These are phyloP conservation scores for Palythoa grandiflora DNA, from an alignment of 92 coral and sea anemone species.

Conservation along the genomic window DNA sequence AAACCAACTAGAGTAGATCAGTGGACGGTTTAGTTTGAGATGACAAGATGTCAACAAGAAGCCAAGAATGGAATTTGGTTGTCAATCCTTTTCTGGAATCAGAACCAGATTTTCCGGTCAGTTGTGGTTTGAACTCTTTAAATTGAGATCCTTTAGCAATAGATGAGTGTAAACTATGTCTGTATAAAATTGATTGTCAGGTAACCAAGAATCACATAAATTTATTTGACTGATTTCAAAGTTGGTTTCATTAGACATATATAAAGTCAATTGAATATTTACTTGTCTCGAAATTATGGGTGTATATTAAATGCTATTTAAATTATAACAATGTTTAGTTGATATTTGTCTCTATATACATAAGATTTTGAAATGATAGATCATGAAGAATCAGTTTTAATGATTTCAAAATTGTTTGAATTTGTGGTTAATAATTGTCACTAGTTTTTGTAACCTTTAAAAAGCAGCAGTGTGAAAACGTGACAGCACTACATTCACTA, in stretches of 20 bases:
- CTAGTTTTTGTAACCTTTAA: too few species aligned
- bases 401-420: too few species aligned
- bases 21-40: background rate
- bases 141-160: background rate
- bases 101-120: constrained; percentile 45
- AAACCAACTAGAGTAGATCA: background rate
- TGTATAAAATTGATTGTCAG: background rate
- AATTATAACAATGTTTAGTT: too few species aligned
- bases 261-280: too few species aligned
- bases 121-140: background rate
- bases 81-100: constrained; percentile 32
- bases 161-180: background rate
- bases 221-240: background rate
- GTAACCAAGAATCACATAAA: background rate
- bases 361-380: too few species aligned
- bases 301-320: too few species aligned
- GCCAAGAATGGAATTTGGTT: constrained; percentile 45
- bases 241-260: background rate
- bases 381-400: too few species aligned
- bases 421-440: too few species aligned
- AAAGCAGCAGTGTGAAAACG: too few species aligned
- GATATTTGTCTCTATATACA: too few species aligned
- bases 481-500: too few species aligned
- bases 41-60: constrained; percentile 17
- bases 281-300: too few species aligned